phyloP scores from a whole-genome alignment of 2,888 invertebrate species.

The Cotesia congregata region DNA sequence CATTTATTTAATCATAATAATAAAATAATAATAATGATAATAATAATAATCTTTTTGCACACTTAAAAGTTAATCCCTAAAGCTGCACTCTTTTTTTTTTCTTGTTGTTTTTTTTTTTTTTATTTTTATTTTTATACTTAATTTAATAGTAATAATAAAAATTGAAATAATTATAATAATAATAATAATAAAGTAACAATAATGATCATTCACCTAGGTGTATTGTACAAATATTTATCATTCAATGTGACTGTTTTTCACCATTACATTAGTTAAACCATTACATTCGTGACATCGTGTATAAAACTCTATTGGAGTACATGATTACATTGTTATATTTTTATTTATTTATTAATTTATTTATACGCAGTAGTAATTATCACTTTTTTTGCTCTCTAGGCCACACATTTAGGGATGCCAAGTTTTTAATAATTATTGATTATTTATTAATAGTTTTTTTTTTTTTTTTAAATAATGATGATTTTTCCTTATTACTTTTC shows the following conservation, averaged over 20 bases:
- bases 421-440: conserved; percentile 53
- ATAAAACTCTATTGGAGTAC: conserved; percentile 71
- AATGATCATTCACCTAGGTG: conserved; percentile 67
- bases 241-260: conserved; percentile 62
- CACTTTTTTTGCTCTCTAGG: conserved; percentile 70
- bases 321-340: conserved; percentile 67
- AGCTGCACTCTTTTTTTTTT: conserved; percentile 65
- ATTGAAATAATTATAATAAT: not conserved
- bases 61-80: conserved; percentile 68
- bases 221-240: conserved; percentile 71
- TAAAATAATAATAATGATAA: conserved; percentile 65
- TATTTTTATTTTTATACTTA: conserved; percentile 42
- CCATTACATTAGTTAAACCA: conserved; percentile 65
- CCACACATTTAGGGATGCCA: conserved; percentile 68
- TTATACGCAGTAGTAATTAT: conserved; percentile 64
- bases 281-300: conserved; percentile 70
- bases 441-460: conserved; percentile 24
- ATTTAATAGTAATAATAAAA: conserved; percentile 12
- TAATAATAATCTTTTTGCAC: conserved; percentile 54
- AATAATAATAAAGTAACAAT: not conserved
- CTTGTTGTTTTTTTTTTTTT: conserved; percentile 24
- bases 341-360: conserved; percentile 42
- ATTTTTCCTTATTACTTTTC: conserved; percentile 44
- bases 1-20: conserved; percentile 60
- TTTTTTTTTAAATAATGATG: conserved; percentile 23